A percentile compares a stretch with the other conserved stretches of the same genome.
Conservation (phyloP, 2,113 vertebrate genomes). For the Pygoscelis adeliae region DNA sequence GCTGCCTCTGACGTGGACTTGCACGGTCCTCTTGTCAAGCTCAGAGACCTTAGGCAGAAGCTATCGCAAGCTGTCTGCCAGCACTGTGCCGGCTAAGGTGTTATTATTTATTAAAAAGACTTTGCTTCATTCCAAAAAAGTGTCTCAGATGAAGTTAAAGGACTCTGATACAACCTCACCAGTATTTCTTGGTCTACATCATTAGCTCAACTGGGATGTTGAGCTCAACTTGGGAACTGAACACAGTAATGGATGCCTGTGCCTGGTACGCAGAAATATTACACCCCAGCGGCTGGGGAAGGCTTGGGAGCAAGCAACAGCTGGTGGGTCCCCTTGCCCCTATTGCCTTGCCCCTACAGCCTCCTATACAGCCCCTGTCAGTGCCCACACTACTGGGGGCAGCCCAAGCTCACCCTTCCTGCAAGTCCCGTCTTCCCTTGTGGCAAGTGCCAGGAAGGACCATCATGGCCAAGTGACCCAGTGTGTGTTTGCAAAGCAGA, state of each 20-base stretch:
- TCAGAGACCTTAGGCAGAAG: not conserved
- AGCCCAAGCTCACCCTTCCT: not conserved
- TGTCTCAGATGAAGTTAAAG: not conserved
- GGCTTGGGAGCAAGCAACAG: not conserved
- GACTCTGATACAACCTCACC: not conserved
- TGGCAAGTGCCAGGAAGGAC: not conserved
- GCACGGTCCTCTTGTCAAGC: not conserved
- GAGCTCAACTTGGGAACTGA: not conserved
- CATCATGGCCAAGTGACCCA: rapidly evolving
- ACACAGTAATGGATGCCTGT: rapidly evolving
- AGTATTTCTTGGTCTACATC: not conserved
- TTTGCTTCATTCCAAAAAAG: not conserved
- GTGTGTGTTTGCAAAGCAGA: not conserved
- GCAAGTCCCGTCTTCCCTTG: not conserved
- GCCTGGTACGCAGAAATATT: not conserved
- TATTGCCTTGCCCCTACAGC: not conserved
- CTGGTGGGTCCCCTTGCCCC: not conserved
- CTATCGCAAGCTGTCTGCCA: not conserved
- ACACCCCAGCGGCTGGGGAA: not conserved
- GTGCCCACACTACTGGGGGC: not conserved
- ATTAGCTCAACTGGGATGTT: not conserved
- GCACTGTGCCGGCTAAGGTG: rapidly evolving
- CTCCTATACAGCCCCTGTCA: not conserved
- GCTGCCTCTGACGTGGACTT: not conserved
- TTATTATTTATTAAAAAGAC: not conserved